Conservation (phyloP, 2,113 vertebrate species). For the Rhombomys opimus region DNA sequence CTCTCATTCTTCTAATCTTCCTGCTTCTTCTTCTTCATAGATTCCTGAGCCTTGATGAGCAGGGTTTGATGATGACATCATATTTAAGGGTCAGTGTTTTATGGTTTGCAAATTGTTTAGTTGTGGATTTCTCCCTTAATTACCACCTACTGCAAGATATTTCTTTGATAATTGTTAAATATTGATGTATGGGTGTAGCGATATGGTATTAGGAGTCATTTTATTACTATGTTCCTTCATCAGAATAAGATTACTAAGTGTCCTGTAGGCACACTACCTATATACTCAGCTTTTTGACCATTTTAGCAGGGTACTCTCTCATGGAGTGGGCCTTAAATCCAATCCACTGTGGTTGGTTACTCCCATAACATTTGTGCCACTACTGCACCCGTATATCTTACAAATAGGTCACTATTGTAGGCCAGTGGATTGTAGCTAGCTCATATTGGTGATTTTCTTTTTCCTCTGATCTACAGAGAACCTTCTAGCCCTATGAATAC, state of each 20-base stretch:
- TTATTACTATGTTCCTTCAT: not conserved
- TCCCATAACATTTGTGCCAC: not conserved
- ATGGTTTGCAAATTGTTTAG: not conserved
- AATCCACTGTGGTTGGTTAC: not conserved
- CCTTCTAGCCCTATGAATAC: not conserved
- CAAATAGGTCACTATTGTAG: not conserved
- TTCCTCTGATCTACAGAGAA: not conserved
- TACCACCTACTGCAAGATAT: not conserved
- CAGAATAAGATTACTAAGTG: not conserved
- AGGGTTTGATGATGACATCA: not conserved
- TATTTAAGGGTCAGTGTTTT: not conserved
- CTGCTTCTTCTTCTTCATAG: not conserved
- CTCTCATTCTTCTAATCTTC: not conserved
- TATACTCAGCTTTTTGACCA: not conserved
- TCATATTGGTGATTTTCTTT: not conserved
- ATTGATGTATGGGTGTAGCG: not conserved
- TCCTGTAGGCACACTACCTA: not conserved
- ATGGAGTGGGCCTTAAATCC: too few species aligned
- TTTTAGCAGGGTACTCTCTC: not conserved
- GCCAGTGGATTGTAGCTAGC: not conserved
- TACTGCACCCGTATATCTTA: not conserved
- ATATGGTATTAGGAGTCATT: not conserved
- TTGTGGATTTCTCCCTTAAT: not conserved
- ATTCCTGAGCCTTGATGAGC: not conserved
- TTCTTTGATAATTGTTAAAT: not conserved